Evolutionary conservation across 1,140 invertebrate species (phyloP).

Genomic region (Penaeus vannamei): DNA sequence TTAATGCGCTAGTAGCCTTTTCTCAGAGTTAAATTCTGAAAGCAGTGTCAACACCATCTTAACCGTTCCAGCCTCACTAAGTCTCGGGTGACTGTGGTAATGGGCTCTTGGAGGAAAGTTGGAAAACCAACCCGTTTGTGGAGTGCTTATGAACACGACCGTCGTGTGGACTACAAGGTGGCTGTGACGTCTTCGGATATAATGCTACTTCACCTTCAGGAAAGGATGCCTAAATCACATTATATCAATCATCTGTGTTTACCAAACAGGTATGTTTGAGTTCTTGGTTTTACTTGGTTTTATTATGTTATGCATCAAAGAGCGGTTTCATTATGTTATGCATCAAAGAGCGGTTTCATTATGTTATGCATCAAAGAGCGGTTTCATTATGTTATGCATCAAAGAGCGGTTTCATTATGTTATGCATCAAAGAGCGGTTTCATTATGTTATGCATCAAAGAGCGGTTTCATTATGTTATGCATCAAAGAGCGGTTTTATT

Average conservation of each 20-base stretch:
- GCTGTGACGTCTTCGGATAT: neutral
- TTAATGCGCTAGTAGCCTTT: neutral
- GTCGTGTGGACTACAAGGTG: conserved; percentile 11
- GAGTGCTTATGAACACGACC: conserved; percentile 41
- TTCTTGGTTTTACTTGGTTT: no score
- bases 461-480: no score
- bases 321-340: no score
- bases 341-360: no score
- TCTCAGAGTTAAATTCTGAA: neutral
- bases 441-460: no score
- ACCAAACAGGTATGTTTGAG: neutral
- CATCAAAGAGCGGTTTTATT: no score
- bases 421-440: no score
- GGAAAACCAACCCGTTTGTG: conserved; percentile 39
- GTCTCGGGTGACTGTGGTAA: conserved; percentile 29
- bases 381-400: no score
- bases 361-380: no score
- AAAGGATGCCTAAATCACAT: conserved; percentile 47
- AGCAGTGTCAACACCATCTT: neutral
- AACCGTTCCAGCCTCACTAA: neutral
- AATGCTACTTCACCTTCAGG: conserved; percentile 11
- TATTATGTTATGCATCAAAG: no score
- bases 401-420: no score
- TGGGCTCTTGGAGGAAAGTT: conserved; percentile 36
- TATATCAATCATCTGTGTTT: conserved; percentile 47